A percentile compares a stretch with the other conserved stretches of the same genome.
phyloP scores from a whole-genome alignment of 1,140 invertebrate genomes.

The Phocides pigmalion region DNA sequence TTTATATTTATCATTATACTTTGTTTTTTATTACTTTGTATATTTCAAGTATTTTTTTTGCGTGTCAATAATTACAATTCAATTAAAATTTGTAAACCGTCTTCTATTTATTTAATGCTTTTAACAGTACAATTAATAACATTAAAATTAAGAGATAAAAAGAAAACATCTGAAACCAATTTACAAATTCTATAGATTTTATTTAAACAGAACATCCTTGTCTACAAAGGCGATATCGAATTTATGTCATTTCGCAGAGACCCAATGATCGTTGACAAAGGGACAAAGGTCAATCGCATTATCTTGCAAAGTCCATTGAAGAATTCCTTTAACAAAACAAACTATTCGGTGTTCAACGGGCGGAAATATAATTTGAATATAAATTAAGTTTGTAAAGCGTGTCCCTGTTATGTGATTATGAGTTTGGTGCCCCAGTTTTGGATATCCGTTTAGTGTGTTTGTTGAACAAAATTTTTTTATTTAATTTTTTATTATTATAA shows the following conservation, averaged over 20 bases:
- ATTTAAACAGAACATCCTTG: too few relatives aligned
- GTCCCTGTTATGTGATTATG: slow-evolving; percentile 17
- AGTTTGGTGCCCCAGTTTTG: neutral
- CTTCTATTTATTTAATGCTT: too few relatives aligned
- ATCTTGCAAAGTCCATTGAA: slow-evolving; percentile 42
- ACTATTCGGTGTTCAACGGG: slow-evolving; percentile 30
- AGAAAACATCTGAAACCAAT: neutral
- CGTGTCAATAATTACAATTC: too few relatives aligned
- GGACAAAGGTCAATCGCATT: slow-evolving; percentile 50
- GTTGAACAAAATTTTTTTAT: too few relatives aligned
- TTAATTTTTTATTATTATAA: too few relatives aligned
- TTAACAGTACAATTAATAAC: too few relatives aligned
- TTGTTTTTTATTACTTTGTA: too few relatives aligned
- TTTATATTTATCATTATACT: too few relatives aligned
- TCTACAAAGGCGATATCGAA: slow-evolving; percentile 21
- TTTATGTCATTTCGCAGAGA: slow-evolving; percentile 1
- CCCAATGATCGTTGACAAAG: slow-evolving; percentile 41
- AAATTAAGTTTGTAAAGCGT: slow-evolving; percentile 30
- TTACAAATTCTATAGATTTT: neutral
- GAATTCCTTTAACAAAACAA: slow-evolving; percentile 40
- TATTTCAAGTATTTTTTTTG: too few relatives aligned
- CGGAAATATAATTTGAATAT: slow-evolving; percentile 35
- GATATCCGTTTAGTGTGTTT: neutral
- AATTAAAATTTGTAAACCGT: too few relatives aligned
- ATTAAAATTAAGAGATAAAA: neutral